phyloP scores from a whole-genome alignment of 2,113 vertebrate species.

The Brachypodius melanocephalos region DNA sequence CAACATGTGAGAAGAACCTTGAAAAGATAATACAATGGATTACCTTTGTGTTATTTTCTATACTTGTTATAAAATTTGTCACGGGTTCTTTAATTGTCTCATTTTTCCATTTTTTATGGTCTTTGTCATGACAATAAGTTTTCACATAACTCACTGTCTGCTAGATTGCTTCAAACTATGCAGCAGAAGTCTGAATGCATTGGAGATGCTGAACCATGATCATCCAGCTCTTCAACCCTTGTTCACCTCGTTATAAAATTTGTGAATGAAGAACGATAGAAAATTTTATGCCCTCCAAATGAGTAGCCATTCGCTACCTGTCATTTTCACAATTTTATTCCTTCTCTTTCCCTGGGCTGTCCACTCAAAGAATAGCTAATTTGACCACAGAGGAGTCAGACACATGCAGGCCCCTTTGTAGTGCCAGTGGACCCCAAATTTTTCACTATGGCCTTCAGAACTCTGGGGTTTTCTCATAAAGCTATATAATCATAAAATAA shows the following conservation, averaged over 20 bases:
- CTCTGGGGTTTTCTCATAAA: background rate
- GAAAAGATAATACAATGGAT: conserved; percentile 47
- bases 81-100: conserved; percentile 56
- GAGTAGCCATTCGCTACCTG: background rate
- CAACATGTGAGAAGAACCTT: conserved; percentile 53
- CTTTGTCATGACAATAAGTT: conserved; percentile 61
- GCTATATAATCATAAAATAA: background rate
- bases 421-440: background rate
- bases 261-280: background rate
- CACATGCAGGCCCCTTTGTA: background rate
- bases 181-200: background rate
- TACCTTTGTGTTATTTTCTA: conserved; percentile 66
- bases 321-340: background rate
- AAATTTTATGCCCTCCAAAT: conserved; percentile 5
- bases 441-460: background rate
- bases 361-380: background rate
- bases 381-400: background rate
- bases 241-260: conserved; percentile 1
- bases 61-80: conserved; percentile 56
- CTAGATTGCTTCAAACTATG: background rate
- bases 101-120: conserved; percentile 58
- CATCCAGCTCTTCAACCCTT: conserved; percentile 11
- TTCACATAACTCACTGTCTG: conserved; percentile 47
- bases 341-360: background rate
- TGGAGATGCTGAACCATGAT: background rate